These are phyloP conservation scores for Rhamnusium bicolor DNA, from an alignment of 2,888 invertebrate genomes.

Conservation along the genomic window DNA sequence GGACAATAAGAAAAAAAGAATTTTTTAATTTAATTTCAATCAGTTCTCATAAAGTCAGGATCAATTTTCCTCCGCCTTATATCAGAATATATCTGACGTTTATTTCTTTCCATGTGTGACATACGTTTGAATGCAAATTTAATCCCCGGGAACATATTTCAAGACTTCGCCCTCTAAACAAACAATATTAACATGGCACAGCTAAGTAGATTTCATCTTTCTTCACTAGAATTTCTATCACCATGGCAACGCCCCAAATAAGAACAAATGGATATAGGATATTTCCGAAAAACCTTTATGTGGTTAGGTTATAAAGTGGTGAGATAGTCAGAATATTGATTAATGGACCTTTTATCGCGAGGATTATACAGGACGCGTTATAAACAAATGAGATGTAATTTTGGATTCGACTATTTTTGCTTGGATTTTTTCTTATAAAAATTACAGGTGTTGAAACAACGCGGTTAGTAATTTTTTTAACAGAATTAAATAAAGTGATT, in stretches of 20 bases:
- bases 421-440: not conserved
- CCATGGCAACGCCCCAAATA: constrained; percentile 1
- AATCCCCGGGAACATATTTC: not conserved
- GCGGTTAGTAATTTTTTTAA: too few species aligned
- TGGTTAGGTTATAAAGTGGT: not conserved
- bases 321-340: not conserved
- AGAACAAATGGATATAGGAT: constrained; percentile 1
- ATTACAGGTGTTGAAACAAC: too few species aligned
- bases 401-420: not conserved
- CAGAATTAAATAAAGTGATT: too few species aligned
- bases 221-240: not conserved
- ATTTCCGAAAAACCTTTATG: not conserved
- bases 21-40: not conserved
- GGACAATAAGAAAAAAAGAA: too few species aligned
- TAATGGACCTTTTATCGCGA: not conserved
- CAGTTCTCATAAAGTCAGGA: not conserved
- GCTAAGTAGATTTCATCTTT: constrained; percentile 13
- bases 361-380: not conserved
- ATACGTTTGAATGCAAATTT: not conserved
- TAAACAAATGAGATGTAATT: not conserved
- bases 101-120: constrained; percentile 8
- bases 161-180: constrained; percentile 2
- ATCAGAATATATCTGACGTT: not conserved
- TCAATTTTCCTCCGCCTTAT: not conserved
- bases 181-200: constrained; percentile 14